These are phyloP conservation scores for Trichonephila clavata DNA, from an alignment of 1,140 invertebrate species.

Conservation along the genomic window DNA sequence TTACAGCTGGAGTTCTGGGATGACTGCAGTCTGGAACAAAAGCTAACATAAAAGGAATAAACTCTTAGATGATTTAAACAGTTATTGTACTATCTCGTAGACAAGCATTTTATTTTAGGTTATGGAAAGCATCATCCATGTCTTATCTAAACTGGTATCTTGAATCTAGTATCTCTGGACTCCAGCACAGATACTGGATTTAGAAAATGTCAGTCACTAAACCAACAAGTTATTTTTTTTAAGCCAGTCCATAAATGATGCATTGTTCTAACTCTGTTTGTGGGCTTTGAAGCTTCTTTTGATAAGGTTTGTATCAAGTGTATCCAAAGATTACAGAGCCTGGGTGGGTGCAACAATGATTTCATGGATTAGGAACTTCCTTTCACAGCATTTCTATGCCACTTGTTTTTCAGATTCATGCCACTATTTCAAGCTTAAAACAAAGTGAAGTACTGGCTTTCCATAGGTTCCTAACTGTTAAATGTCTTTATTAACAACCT, in stretches of 20 bases:
- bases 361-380: background rate
- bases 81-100: background rate
- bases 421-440: background rate
- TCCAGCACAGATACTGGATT: too few relatives aligned
- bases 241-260: constrained; percentile 44
- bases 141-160: constrained; percentile 1
- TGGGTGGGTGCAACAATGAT: background rate
- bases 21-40: too few relatives aligned
- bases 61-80: too few relatives aligned
- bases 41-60: too few relatives aligned
- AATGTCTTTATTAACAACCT: constrained; percentile 16
- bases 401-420: background rate
- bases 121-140: background rate
- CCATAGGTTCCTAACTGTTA: constrained; percentile 1
- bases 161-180: background rate
- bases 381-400: constrained; percentile 9
- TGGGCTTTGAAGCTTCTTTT: constrained; percentile 47
- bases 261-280: constrained; percentile 27
- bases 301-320: background rate
- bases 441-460: background rate
- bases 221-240: background rate
- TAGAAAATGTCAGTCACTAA: background rate
- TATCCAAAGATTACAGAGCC: background rate
- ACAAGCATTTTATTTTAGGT: constrained; percentile 26
- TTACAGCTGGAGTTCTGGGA: too few relatives aligned